Conservation (phyloP, 1,140 invertebrate genomes). For the Drosophila saltans region DNA sequence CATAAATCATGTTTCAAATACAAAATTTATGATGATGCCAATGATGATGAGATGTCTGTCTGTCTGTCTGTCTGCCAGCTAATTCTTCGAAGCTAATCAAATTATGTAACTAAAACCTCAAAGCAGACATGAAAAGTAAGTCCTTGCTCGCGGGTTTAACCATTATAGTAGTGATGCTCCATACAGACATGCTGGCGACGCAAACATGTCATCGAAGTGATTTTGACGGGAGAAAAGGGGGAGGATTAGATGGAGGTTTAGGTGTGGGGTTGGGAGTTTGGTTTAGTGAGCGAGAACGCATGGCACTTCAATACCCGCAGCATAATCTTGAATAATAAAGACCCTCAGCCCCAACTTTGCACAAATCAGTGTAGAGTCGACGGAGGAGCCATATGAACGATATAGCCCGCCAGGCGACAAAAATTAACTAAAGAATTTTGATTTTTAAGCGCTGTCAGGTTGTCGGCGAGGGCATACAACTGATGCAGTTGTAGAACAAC, state of each 20-base stretch:
- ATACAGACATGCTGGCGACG: slow-evolving; percentile 75
- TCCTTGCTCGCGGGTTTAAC: slow-evolving; percentile 36
- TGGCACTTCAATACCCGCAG: slow-evolving; percentile 70
- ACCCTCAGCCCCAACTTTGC: slow-evolving; percentile 23
- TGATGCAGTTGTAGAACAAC: too few relatives aligned
- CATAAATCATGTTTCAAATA: slow-evolving; percentile 70
- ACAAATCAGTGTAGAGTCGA: slow-evolving; percentile 11
- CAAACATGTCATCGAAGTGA: slow-evolving; percentile 75
- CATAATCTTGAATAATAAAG: slow-evolving; percentile 80
- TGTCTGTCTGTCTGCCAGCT: slow-evolving; percentile 23
- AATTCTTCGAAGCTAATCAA: slow-evolving; percentile 63
- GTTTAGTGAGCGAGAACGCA: slow-evolving; percentile 40
- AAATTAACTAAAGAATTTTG: not conserved
- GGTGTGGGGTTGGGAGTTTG: not conserved
- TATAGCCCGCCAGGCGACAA: slow-evolving; percentile 7
- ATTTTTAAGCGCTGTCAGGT: too few relatives aligned
- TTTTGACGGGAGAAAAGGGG: not conserved
- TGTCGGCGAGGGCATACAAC: too few relatives aligned
- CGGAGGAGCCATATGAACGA: not conserved
- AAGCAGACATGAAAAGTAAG: slow-evolving; percentile 35
- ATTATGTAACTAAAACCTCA: slow-evolving; percentile 71
- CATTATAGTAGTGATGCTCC: slow-evolving; percentile 36
- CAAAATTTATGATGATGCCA: slow-evolving; percentile 69
- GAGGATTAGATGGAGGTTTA: slow-evolving; percentile 12
- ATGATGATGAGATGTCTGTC: slow-evolving; percentile 34